Evolutionary conservation across 2,888 invertebrate genomes (phyloP), one percentile per base, ranked within the genome.

Genomic region (Marronus borbonicus): DNA sequence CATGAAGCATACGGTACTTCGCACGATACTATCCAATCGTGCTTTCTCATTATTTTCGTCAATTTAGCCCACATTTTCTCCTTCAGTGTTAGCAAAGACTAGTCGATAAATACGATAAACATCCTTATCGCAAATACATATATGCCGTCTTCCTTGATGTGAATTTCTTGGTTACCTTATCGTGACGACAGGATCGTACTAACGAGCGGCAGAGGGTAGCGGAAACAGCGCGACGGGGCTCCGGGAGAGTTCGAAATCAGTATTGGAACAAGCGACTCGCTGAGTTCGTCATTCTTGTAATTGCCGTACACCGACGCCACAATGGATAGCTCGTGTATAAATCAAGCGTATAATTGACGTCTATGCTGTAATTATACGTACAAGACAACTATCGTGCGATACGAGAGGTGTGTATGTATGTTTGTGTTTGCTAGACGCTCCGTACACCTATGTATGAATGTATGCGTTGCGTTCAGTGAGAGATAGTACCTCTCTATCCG

Each of bases 221-320:
- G 80, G 76, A 80, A 79, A 50, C 65, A 39, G 49, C 49, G 24
- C 58, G 60, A 60, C 77, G 52, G 65, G 65, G n/a, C 69, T 60
- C 77, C 60, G 70, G 70, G 68, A 79, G 65, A 55, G 70, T 52
- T 70, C 79, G 76, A 75, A 78, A 82, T 81, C 81, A 76, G 81
- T 78, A 79, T 77, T 80, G 78, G 80, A 83, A 81, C 83, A 83
- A 44, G 81, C 79, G 81, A 80, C 82, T 80, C 81, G 83, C 83
- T 82, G 83, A 81, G 83, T 81, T 81, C 82, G 84, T 84, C 84
- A 83, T 84, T 83, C 84, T 81, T 83, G 83, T 83, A 84, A 84
- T 83, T 84, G 84, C 83, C 81, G 81, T 77, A 85, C 83, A 82
- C 84, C 82, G 80, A 76, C 80, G 72, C 79, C 80, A 83, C 81